Conservation (phyloP, 2,888 invertebrate species). For the Kryphioiulus occultus region DNA sequence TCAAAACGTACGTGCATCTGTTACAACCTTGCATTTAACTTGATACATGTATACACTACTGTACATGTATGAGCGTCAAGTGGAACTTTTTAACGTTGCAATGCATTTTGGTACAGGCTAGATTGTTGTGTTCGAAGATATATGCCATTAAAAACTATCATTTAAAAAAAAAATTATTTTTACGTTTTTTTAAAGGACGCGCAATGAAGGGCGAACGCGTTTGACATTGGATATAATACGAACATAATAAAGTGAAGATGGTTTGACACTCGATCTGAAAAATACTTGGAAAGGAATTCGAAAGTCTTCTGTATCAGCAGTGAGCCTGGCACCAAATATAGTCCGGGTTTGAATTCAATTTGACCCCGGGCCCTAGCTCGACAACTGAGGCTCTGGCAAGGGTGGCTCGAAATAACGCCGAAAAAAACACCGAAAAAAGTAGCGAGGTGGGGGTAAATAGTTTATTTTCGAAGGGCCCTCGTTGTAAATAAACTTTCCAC, state of each 20-base stretch:
- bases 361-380: neutral
- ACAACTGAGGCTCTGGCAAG: neutral
- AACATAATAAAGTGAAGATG: neutral
- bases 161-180: neutral
- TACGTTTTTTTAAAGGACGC: neutral
- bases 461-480: constrained; percentile 20
- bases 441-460: neutral
- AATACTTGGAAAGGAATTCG: neutral
- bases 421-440: neutral
- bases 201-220: neutral
- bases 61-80: too few relatives aligned
- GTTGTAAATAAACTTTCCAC: constrained; percentile 12
- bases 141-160: neutral
- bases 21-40: too few relatives aligned
- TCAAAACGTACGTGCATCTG: too few relatives aligned
- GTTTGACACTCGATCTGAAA: constrained; percentile 3
- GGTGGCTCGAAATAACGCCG: neutral
- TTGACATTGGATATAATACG: constrained; percentile 31
- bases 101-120: too few relatives aligned
- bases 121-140: neutral
- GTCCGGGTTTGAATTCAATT: neutral
- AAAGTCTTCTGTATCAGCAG: constrained; percentile 12
- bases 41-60: too few relatives aligned
- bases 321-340: neutral
- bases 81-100: too few relatives aligned